Conservation (phyloP, 2,797 vertebrate genomes). For the Taeniopygia guttata region DNA sequence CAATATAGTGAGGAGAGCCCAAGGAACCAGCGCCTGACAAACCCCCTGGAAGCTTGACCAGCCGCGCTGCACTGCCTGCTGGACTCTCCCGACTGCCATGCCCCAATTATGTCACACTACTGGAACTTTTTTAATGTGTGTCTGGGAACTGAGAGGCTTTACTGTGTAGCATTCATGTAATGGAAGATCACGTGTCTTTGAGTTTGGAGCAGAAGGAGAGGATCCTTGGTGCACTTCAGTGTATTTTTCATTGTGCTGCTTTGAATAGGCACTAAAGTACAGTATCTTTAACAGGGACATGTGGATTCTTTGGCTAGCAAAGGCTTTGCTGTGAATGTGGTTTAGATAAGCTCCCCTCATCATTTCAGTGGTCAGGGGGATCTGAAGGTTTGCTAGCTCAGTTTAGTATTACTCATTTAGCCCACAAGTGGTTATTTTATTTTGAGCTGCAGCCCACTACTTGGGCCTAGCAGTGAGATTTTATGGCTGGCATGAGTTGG, state of each 20-base stretch:
- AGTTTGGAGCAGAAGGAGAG: neutral
- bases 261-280: neutral
- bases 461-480: neutral
- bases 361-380: neutral
- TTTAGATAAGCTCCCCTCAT: neutral
- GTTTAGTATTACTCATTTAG: neutral
- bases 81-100: rapidly evolving
- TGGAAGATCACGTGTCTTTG: neutral
- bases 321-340: neutral
- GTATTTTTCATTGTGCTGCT: rapidly evolving
- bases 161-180: neutral
- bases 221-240: neutral
- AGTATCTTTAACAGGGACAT: rapidly evolving
- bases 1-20: neutral
- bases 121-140: neutral
- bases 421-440: neutral
- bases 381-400: neutral
- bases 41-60: neutral
- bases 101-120: neutral
- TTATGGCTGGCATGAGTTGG: neutral
- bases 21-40: neutral
- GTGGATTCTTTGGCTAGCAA: neutral
- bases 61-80: rapidly evolving
- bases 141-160: neutral
- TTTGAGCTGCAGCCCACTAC: neutral